Evolutionary conservation across 2,888 invertebrate species (phyloP).

Genomic region (Ceramica pisi): DNA sequence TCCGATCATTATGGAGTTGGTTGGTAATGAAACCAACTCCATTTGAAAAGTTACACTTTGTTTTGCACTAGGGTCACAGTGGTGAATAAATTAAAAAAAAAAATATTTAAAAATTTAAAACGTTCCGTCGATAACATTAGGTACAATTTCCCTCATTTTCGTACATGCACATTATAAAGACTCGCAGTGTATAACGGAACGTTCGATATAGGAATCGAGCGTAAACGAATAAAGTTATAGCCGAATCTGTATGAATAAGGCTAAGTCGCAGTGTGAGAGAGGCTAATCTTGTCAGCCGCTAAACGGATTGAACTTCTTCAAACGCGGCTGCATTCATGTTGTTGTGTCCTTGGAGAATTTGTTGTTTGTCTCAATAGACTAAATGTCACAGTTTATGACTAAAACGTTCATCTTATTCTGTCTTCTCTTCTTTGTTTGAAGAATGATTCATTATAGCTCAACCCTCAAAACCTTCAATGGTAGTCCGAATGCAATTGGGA

Average conservation of each 20-base stretch:
- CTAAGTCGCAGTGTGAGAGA: conserved; percentile 39
- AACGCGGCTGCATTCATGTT: conserved; percentile 54
- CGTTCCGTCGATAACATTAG: too few species aligned
- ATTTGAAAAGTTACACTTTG: too few species aligned
- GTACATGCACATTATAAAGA: too few species aligned
- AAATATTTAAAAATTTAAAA: too few species aligned
- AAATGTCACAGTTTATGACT: conserved; percentile 19
- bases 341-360: conserved; percentile 54
- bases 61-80: too few species aligned
- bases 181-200: neutral
- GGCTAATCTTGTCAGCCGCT: conserved; percentile 72
- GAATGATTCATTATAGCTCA: neutral
- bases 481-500: too few species aligned
- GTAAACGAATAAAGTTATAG: conserved; percentile 53
- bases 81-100: too few species aligned
- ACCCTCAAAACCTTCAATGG: neutral
- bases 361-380: conserved; percentile 8
- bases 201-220: conserved; percentile 1
- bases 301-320: conserved; percentile 70
- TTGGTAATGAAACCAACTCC: too few species aligned
- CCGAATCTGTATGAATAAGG: conserved; percentile 46
- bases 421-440: neutral
- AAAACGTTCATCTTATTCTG: neutral
- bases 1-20: too few species aligned
- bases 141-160: too few species aligned